Conservation (phyloP, 2,797 vertebrate genomes). For the Rachycentron canadum region DNA sequence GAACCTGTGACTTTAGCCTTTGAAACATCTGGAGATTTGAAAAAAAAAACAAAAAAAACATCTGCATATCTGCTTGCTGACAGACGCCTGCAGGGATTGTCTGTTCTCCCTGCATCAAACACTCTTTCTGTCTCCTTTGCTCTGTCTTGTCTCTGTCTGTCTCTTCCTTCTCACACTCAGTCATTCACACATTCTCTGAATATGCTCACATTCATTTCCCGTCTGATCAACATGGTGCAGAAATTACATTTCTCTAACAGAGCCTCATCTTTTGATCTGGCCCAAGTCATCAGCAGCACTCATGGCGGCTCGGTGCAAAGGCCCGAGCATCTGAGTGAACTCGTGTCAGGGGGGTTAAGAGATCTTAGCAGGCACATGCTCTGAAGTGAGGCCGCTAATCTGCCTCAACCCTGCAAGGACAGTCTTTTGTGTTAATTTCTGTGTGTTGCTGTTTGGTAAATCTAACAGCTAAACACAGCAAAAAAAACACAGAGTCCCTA, state of each 20-base stretch:
- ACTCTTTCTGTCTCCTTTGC: constrained; percentile 48
- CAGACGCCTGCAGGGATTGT: constrained; percentile 82
- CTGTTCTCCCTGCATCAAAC: constrained; percentile 76
- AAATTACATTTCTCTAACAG: constrained; percentile 21
- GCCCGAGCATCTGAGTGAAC: constrained; percentile 10
- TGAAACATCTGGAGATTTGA: constrained; percentile 75
- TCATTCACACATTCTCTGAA: constrained; percentile 50
- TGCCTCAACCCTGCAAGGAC: constrained; percentile 20
- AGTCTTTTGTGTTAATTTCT: constrained; percentile 14
- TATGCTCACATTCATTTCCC: constrained; percentile 47
- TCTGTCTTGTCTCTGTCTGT: constrained; percentile 44
- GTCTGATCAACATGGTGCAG: constrained; percentile 17
- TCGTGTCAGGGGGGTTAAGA: constrained; percentile 28
- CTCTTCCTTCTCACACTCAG: constrained; percentile 55
- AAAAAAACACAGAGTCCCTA: constrained; percentile 9
- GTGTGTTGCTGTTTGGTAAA: neutral
- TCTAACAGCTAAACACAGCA: neutral
- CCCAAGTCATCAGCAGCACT: constrained; percentile 29
- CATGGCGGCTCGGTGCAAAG: constrained; percentile 38
- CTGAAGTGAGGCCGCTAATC: constrained; percentile 30
- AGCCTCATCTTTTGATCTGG: neutral
- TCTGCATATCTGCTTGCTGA: constrained; percentile 83
- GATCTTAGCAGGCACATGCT: constrained; percentile 45
- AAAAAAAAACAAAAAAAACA: constrained; percentile 53
- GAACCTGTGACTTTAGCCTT: constrained; percentile 74